Evolutionary conservation across 2,113 vertebrate genomes (phyloP).

Genomic region (Perca schrenkii): DNA sequence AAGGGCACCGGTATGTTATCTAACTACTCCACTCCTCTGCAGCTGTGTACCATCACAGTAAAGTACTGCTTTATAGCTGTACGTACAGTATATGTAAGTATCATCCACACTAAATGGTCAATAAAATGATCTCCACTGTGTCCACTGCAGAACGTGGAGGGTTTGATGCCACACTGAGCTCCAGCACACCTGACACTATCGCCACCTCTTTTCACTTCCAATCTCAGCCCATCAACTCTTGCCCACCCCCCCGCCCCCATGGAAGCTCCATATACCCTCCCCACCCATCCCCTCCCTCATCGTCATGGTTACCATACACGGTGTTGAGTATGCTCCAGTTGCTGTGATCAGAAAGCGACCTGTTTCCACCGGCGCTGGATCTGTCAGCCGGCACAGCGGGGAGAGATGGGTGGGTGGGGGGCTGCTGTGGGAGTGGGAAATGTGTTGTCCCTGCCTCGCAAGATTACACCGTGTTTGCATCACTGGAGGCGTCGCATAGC

Average conservation of each 20-base stretch:
- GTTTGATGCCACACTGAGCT: background rate
- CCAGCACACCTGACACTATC: background rate
- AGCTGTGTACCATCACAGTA: constrained; percentile 4
- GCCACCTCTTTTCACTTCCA: constrained; percentile 13
- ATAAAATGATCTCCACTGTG: background rate
- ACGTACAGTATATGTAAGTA: too few relatives aligned
- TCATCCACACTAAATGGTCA: background rate
- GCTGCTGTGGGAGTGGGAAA: constrained; percentile 10
- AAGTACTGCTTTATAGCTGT: background rate
- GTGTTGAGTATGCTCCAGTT: background rate
- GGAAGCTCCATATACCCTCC: background rate
- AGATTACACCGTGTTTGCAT: constrained; percentile 28
- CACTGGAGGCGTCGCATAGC: constrained; percentile 4
- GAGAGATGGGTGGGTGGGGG: background rate
- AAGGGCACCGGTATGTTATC: background rate
- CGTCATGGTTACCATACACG: constrained; percentile 1
- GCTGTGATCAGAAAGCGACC: constrained; percentile 27
- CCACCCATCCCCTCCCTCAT: background rate
- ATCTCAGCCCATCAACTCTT: background rate
- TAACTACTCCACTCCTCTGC: background rate
- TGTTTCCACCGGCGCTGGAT: constrained; percentile 1
- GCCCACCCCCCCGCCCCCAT: too few relatives aligned
- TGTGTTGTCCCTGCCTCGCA: constrained; percentile 23
- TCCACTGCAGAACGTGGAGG: background rate
- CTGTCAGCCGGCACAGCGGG: constrained; percentile 10